Percentiles rank a stretch among this genome's conserved stretches.
Evolutionary conservation across 2,797 vertebrate genomes (phyloP).

Genomic region (Lindbergichthys nudifrons): DNA sequence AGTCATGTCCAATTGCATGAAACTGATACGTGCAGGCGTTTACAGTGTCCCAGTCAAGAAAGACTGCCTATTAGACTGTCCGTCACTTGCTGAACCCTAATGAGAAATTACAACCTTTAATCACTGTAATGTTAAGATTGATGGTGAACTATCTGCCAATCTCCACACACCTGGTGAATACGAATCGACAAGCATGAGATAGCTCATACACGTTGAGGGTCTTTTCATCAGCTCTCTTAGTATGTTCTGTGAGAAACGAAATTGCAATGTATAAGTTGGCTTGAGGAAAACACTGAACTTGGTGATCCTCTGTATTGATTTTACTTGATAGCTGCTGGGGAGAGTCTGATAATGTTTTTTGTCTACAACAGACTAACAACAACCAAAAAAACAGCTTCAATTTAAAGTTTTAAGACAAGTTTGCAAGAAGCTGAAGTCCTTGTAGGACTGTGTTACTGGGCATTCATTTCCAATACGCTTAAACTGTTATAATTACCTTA

Average conservation of each 20-base stretch:
- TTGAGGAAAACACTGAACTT: constrained; percentile 2
- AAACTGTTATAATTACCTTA: too few relatives aligned
- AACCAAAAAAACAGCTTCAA: not conserved
- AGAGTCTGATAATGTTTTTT: constrained; percentile 4
- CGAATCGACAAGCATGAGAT: constrained; percentile 31
- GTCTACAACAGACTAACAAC: not conserved
- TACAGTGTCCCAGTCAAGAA: constrained; percentile 52
- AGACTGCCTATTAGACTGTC: constrained; percentile 62
- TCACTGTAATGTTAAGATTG: constrained; percentile 61
- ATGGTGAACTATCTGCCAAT: constrained; percentile 72
- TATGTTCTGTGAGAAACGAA: not conserved
- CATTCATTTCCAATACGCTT: not conserved
- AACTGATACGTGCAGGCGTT: constrained; percentile 67
- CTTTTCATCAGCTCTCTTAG: not conserved
- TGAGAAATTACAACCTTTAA: constrained; percentile 70
- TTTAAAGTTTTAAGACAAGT: not conserved
- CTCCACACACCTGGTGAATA: constrained; percentile 59
- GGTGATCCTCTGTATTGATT: constrained; percentile 16
- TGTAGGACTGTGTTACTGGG: not conserved
- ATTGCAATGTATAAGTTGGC: not conserved
- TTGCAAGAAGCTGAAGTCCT: not conserved
- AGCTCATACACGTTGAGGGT: constrained; percentile 2
- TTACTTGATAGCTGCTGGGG: not conserved
- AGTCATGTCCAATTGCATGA: constrained; percentile 50
- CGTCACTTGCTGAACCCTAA: constrained; percentile 49